phyloP scores from a whole-genome alignment of 2,888 invertebrate species.

The Oligia latruncula region DNA sequence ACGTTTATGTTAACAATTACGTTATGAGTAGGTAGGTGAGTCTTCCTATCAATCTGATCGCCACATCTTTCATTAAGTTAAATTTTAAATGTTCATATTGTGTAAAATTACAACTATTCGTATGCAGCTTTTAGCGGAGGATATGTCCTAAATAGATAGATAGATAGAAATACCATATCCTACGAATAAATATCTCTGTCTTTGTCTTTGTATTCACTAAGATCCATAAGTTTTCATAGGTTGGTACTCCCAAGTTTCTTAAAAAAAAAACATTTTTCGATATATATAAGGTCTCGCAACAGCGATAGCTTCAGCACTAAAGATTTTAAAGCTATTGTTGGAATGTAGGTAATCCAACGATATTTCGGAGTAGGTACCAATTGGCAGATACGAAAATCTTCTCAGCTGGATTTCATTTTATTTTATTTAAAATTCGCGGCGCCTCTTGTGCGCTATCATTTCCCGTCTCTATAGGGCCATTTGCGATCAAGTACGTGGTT shows the following conservation, averaged over 20 bases:
- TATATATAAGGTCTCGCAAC: background rate
- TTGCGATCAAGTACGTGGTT: slow-evolving; percentile 49
- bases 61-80: background rate
- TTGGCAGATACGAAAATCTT: slow-evolving; percentile 28
- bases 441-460: slow-evolving; percentile 32
- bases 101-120: no score
- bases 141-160: no score
- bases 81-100: background rate
- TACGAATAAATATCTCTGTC: background rate
- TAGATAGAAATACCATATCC: background rate
- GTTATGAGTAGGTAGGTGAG: background rate
- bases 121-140: no score
- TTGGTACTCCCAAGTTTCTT: background rate
- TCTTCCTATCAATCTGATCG: background rate
- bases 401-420: slow-evolving; percentile 35
- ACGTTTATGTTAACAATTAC: background rate
- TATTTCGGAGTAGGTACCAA: background rate
- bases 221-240: background rate
- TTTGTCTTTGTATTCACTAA: background rate
- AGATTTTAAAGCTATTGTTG: slow-evolving; percentile 11
- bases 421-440: slow-evolving; percentile 46
- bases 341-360: slow-evolving; percentile 8
- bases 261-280: background rate
- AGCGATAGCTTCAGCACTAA: background rate
- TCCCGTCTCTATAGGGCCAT: slow-evolving; percentile 37